Evolutionary conservation across 1,140 invertebrate species (phyloP).

Genomic region (Rhizoglyphus robini): DNA sequence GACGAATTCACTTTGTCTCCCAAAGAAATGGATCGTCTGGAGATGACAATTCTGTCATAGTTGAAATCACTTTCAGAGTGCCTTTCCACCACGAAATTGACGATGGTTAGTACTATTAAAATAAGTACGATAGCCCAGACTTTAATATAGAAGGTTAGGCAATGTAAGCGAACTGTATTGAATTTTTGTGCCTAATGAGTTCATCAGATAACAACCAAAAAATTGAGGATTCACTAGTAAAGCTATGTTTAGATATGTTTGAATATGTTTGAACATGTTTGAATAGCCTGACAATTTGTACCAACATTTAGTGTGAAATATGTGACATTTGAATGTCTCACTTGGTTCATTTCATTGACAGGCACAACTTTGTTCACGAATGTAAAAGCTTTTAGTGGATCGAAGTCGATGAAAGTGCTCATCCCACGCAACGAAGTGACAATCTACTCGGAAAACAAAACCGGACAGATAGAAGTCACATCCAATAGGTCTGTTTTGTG

Average conservation of each 20-base stretch:
- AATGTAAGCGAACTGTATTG: too few relatives aligned
- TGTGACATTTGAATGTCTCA: too few relatives aligned
- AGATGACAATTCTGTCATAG: constrained; percentile 22
- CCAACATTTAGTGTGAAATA: too few relatives aligned
- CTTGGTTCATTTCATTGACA: too few relatives aligned
- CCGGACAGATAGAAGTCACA: not conserved
- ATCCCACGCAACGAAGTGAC: not conserved
- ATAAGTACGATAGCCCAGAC: not conserved
- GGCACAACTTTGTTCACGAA: not conserved
- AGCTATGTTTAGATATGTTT: too few relatives aligned
- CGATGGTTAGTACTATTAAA: constrained; percentile 9
- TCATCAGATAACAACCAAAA: too few relatives aligned
- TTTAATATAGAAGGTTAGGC: too few relatives aligned
- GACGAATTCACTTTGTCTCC: constrained; percentile 24
- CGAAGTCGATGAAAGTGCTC: constrained; percentile 13
- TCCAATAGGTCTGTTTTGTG: constrained; percentile 22
- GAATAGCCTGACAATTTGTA: too few relatives aligned
- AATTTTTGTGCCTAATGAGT: too few relatives aligned
- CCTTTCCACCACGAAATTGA: constrained; percentile 22
- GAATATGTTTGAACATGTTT: too few relatives aligned
- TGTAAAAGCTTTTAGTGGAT: constrained; percentile 12
- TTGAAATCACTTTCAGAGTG: constrained; percentile 23
- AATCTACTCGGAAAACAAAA: constrained; percentile 2
- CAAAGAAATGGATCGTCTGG: constrained; percentile 19
- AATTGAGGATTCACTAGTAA: too few relatives aligned